These are phyloP conservation scores for Spermophilus dauricus DNA, from an alignment of 2,113 vertebrate species.

Conservation along the genomic window DNA sequence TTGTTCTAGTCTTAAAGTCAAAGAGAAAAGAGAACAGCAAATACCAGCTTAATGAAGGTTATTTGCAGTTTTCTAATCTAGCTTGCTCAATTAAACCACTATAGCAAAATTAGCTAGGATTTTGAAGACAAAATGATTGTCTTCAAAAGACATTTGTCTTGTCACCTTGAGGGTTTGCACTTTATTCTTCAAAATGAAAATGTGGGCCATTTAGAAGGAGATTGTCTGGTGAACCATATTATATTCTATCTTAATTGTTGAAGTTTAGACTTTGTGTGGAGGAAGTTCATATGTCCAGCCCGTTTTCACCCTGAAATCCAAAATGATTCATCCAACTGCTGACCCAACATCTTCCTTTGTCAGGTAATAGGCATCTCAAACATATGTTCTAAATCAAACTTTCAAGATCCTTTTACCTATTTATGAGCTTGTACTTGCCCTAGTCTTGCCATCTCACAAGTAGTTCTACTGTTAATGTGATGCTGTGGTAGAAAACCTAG, in stretches of 20 bases:
- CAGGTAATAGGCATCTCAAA: not conserved
- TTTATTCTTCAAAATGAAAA: not conserved
- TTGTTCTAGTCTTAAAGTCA: constrained; percentile 53
- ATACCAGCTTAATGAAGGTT: constrained; percentile 50
- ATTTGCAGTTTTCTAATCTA: not conserved
- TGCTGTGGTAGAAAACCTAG: not conserved
- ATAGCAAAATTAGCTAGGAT: not conserved
- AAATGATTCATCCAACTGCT: not conserved
- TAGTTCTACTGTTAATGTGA: not conserved
- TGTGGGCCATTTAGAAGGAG: not conserved
- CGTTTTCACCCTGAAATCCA: not conserved
- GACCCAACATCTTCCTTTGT: not conserved
- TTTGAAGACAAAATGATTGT: not conserved
- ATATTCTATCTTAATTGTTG: not conserved
- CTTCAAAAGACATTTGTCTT: not conserved
- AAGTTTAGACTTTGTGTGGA: not conserved
- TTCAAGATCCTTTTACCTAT: not conserved
- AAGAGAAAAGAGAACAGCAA: not conserved
- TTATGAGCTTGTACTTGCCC: not conserved
- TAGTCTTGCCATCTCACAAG: not conserved
- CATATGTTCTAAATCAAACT: not conserved
- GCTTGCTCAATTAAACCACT: not conserved
- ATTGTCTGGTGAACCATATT: not conserved
- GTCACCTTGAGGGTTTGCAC: not conserved
- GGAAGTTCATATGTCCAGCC: not conserved